Base-by-base conservation (phyloP, 2,113 vertebrate genomes). In the Crotalus tigris region DNA sequence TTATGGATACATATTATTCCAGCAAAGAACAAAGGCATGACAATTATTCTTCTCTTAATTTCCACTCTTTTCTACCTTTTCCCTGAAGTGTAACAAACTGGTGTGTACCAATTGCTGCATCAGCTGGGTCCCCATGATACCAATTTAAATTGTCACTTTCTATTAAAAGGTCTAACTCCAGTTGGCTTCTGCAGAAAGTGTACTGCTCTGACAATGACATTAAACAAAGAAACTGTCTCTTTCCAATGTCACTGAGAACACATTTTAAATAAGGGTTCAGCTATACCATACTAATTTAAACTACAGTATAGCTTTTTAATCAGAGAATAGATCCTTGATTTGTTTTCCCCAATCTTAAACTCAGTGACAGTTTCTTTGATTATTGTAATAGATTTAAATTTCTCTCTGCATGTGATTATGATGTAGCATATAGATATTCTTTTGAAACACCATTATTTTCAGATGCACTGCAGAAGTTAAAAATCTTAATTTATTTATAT, bases 91-190 rank as follows among this genome's bases (percentile, higher is more conserved):
- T 97, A 97, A 97, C 97, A 97, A 97, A 97, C 97, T 97, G 97
- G 97, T 97, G 96, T 89, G 94, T 91, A 97, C 97, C 98, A 98
- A 94, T 95, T 93, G 96, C 91, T 93, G 94, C 96, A 95, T 97
- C 97, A 96, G 96, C 95, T 97, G 93, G 85, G 95, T 96, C 92
- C 96, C 97, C 97, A 95, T 94, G 39, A 49, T 93, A 92, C 96
- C 97, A 97, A 97, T 97, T 98, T 97, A 97, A 98, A 97, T 97
- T 97, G 98, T 97, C 97, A 97, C 97, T 97, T 98, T 97, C 97
- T 98, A 98, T 98, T 98, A 98, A 98, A 98, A 98, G 97, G 97
- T 98, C 97, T 97, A 97, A 96, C 96, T 98, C 96, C 95, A 96
- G 97, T 96, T 92, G 94, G 97, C 94, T 98, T 97, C 95, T 97